These are phyloP conservation scores for Asteroscopus sphinx DNA, from an alignment of 2,888 invertebrate species.

Conservation along the genomic window DNA sequence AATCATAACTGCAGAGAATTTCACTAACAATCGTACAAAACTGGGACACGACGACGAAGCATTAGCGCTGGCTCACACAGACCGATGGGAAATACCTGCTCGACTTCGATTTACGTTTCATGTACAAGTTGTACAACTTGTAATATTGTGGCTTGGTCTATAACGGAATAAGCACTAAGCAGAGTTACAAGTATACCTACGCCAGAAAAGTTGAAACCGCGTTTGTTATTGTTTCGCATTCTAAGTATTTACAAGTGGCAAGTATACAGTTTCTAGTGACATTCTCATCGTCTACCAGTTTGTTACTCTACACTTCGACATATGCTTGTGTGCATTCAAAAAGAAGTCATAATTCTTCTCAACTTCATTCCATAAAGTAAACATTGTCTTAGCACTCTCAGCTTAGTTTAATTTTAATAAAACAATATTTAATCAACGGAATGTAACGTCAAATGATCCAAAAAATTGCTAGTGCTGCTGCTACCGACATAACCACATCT, in stretches of 20 bases:
- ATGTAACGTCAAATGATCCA: not conserved
- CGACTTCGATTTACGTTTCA: slow-evolving; percentile 39
- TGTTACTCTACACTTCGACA: too few species aligned
- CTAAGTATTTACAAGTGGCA: too few species aligned
- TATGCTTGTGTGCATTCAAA: too few species aligned
- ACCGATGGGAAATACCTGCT: slow-evolving; percentile 44
- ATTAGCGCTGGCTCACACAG: slow-evolving; percentile 29
- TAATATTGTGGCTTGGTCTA: slow-evolving; percentile 22
- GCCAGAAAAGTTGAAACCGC: too few species aligned
- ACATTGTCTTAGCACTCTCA: too few species aligned
- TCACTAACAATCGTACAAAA: slow-evolving; percentile 45
- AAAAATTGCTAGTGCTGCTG: not conserved
- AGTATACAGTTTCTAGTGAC: too few species aligned
- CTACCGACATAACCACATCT: slow-evolving; percentile 23
- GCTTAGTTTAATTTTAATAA: not conserved
- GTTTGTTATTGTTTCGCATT: too few species aligned
- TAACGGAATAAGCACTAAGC: too few species aligned
- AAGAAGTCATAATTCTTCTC: too few species aligned
- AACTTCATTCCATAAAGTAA: too few species aligned
- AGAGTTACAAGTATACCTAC: slow-evolving; percentile 10
- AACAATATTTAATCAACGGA: not conserved
- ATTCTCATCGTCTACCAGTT: too few species aligned
- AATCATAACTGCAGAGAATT: slow-evolving; percentile 48
- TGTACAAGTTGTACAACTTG: slow-evolving; percentile 17
- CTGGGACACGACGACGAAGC: slow-evolving; percentile 29